Conservation (phyloP, 2,888 invertebrate species). For the Argyresthia albistria region DNA sequence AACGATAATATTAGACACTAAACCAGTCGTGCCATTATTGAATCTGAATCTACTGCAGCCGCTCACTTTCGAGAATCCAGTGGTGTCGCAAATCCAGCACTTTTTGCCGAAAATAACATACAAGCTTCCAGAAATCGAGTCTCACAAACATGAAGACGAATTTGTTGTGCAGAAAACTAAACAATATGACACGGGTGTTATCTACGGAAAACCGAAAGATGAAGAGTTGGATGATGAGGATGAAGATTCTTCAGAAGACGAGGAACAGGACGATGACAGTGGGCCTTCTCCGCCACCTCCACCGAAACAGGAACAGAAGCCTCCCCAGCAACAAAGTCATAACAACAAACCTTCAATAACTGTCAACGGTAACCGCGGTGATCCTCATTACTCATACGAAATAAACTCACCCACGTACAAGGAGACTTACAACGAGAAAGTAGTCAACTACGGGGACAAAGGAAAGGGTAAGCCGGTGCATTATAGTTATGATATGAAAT, state of each 20-base stretch:
- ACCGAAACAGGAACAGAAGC: conserved; percentile 18
- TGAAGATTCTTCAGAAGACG: conserved; percentile 22
- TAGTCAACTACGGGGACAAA: conserved; percentile 49
- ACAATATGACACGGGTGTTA: conserved; percentile 29
- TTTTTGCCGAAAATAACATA: conserved; percentile 56
- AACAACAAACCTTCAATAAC: conserved; percentile 14
- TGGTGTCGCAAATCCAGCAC: conserved; percentile 64
- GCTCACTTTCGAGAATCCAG: conserved; percentile 52
- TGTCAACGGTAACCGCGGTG: conserved; percentile 29
- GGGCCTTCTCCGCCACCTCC: conserved; percentile 7
- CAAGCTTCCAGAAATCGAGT: conserved; percentile 30
- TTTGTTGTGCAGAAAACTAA: conserved; percentile 37
- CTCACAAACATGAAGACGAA: conserved; percentile 39
- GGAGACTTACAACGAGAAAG: conserved; percentile 50
- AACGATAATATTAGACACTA: conserved; percentile 40
- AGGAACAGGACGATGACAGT: conserved; percentile 25
- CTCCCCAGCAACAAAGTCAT: neutral
- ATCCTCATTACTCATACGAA: conserved; percentile 48
- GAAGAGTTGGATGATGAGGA: conserved; percentile 28
- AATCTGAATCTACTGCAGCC: conserved; percentile 57
- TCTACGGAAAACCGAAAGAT: conserved; percentile 30
- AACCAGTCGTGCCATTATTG: conserved; percentile 44
- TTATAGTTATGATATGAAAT: conserved; percentile 39
- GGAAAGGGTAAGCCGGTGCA: conserved; percentile 42
- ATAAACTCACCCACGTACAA: conserved; percentile 51